Evolutionary conservation across 2,797 vertebrate genomes (phyloP).

Genomic region (Fringilla coelebs): DNA sequence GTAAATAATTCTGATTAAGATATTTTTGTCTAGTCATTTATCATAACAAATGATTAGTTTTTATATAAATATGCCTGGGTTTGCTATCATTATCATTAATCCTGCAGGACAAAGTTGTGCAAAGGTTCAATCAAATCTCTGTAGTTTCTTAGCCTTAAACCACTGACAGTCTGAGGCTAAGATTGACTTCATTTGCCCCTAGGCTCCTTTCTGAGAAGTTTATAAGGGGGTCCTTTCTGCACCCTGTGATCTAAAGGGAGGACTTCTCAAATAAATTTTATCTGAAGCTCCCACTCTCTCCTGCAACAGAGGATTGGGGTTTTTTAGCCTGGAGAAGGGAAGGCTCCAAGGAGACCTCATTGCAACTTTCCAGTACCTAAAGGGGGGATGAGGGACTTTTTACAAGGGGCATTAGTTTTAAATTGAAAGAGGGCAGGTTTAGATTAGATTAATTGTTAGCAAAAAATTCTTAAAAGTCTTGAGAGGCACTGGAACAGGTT

Average conservation of each 20-base stretch:
- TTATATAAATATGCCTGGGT: neutral
- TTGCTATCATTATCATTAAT: neutral
- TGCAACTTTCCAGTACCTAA: neutral
- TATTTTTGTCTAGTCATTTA: neutral
- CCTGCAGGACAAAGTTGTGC: neutral
- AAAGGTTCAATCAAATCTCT: neutral
- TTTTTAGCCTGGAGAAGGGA: neutral
- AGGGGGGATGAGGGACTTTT: neutral
- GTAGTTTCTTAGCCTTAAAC: neutral
- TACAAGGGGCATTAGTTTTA: neutral
- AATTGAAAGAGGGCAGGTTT: neutral
- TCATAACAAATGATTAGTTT: neutral
- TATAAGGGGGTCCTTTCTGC: neutral
- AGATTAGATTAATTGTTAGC: neutral
- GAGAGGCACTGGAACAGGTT: neutral
- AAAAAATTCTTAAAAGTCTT: neutral
- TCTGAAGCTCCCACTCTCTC: neutral
- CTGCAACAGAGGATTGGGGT: neutral
- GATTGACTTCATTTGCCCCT: neutral
- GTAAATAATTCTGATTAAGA: neutral
- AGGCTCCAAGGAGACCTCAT: neutral
- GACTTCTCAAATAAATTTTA: neutral
- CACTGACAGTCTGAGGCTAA: neutral
- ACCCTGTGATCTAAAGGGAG: neutral
- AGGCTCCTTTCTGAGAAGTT: neutral